Evolutionary conservation across 1,140 invertebrate genomes (phyloP), one percentile per base, ranked within the genome.

Genomic region (Mesaphorura yosii): DNA sequence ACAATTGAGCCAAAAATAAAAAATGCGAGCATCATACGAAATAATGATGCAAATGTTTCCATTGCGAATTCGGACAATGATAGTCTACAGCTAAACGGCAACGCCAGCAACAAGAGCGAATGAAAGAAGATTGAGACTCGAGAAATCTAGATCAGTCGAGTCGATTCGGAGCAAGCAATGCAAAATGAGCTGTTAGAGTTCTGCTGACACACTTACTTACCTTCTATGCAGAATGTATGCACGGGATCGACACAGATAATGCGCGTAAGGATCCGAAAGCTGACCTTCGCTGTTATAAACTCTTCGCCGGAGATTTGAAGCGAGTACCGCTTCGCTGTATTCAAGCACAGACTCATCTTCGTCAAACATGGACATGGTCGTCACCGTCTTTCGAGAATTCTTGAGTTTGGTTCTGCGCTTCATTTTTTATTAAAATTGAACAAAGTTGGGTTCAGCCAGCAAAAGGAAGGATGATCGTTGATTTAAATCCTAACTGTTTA

Each of bases 211-310:
- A n/a, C n/a, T n/a, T n/a, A n/a, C 31, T 44, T 42, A 61, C 59
- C 59, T 55, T 61, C 46, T 58, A 27, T 56, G 42, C 37, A 61
- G 48, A 40, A 52, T 45, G 50, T 61, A 61, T 44, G 55, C 59
- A 38, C 56, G 52, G 51, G 59, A 61, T 49, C 56, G 55, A 39
- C 55, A 56, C 23, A 61, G 40, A 42, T 51, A 61, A 39, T 61
- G 59, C 19, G 55, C 59, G 42, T 58, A 61, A 44, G 59, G 59
- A 41, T 61, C 59, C 17, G 37, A 46, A 17, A 61, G 47, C 20
- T 49, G 59, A 25, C 59, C 59, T 56, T 61, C 59, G 50, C 31
- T 49, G 47, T 61, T 61, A 41, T 61, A 61, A n/a, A 61, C 59
- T 38, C 49, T 52, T 23, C 52, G 26, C 15, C 55, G 55, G 46